Percentiles rank a stretch among this genome's conserved stretches.
Evolutionary conservation across 2,113 vertebrate genomes (phyloP).

Genomic region (Labeo rohita): DNA sequence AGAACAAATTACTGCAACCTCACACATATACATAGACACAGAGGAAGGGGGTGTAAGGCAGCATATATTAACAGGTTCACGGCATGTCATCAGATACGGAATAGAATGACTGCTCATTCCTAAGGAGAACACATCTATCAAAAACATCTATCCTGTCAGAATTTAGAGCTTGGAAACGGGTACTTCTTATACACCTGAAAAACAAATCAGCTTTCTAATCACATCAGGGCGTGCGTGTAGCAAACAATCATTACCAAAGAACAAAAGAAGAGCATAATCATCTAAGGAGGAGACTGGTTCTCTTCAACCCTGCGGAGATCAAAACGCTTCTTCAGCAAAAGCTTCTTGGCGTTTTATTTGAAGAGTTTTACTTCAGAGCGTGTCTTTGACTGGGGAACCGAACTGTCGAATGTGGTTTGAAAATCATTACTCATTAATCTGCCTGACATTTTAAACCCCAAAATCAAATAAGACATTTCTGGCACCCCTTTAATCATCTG

Average conservation of each 20-base stretch:
- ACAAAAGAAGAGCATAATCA: background rate
- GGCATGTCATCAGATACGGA: background rate
- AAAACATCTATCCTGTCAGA: background rate
- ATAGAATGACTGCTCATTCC: background rate
- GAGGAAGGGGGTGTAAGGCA: constrained; percentile 57
- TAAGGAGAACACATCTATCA: constrained; percentile 41
- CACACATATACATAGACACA: constrained; percentile 45
- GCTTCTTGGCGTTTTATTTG: constrained; percentile 23
- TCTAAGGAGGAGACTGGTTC: background rate
- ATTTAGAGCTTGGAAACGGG: background rate
- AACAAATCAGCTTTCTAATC: background rate
- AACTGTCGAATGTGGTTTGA: constrained; percentile 40
- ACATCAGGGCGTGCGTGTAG: background rate
- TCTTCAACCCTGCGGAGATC: background rate
- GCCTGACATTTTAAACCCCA: background rate
- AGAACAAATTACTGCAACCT: constrained; percentile 58
- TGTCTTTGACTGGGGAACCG: constrained; percentile 50
- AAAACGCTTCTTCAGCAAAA: background rate
- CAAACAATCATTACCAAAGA: background rate
- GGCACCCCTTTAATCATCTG: background rate
- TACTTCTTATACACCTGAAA: background rate
- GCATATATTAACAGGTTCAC: constrained; percentile 1
- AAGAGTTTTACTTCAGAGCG: constrained; percentile 39
- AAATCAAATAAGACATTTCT: constrained; percentile 31
- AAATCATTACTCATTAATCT: constrained; percentile 41